A percentile compares a stretch with the other conserved stretches of the same genome.
phyloP scores from a whole-genome alignment of 37 sponge, comb jelly and placozoan species.

The Tethya wilhelma region DNA sequence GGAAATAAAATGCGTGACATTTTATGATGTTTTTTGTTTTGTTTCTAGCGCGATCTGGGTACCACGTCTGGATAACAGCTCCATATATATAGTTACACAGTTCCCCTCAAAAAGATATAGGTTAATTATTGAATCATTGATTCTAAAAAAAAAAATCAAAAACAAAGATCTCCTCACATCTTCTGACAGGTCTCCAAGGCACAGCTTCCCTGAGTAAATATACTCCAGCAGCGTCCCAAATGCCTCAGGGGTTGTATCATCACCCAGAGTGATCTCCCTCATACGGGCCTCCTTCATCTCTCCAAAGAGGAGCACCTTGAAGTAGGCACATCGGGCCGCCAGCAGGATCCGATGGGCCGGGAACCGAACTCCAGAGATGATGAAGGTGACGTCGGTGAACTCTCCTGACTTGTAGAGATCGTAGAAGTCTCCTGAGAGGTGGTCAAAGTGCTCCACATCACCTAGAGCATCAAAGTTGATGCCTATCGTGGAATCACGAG shows the following conservation, averaged over 20 bases:
- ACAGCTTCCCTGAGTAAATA: constrained; percentile 78
- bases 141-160: too few species aligned
- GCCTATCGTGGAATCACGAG: constrained; percentile 82
- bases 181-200: constrained; percentile 66
- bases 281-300: constrained; percentile 82
- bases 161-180: constrained; percentile 64
- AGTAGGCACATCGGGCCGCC: constrained; percentile 80
- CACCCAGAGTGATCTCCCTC: constrained; percentile 35
- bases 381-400: constrained; percentile 78
- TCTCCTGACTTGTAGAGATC: constrained; percentile 70
- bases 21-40: too few species aligned
- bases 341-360: constrained; percentile 73
- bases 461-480: constrained; percentile 87
- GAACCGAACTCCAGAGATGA: constrained; percentile 71
- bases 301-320: constrained; percentile 80
- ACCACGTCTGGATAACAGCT: too few species aligned
- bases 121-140: too few species aligned
- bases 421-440: constrained; percentile 75
- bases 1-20: too few species aligned
- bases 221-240: constrained; percentile 77
- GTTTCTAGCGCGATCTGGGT: too few species aligned
- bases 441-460: constrained; percentile 87
- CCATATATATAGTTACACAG: too few species aligned
- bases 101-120: too few species aligned
- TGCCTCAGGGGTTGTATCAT: constrained; percentile 77